phyloP scores from a whole-genome alignment of 2,113 vertebrate species.

The Xiphophorus maculatus region DNA sequence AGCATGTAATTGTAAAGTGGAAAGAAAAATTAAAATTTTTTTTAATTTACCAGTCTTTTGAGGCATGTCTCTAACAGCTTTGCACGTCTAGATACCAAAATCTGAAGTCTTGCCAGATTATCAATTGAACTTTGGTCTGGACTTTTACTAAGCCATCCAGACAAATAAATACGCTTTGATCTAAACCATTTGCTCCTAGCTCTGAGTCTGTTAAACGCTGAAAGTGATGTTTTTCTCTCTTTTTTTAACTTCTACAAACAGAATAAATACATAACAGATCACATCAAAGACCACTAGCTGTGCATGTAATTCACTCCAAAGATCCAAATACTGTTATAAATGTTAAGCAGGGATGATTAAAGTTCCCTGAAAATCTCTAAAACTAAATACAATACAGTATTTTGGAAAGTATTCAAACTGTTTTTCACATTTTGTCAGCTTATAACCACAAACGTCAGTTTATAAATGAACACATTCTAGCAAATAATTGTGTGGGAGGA shows the following conservation, averaged over 20 bases:
- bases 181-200: not conserved
- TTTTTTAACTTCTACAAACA: not conserved
- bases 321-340: not conserved
- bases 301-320: not conserved
- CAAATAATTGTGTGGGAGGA: not conserved
- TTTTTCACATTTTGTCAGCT: not conserved
- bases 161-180: not conserved
- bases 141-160: not conserved
- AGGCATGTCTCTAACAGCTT: too few species aligned
- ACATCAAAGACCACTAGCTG: not conserved
- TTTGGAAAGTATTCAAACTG: too few species aligned
- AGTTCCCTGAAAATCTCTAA: not conserved
- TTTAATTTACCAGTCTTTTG: too few species aligned
- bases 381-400: too few species aligned
- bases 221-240: not conserved
- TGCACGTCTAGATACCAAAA: too few species aligned
- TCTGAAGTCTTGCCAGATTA: not conserved
- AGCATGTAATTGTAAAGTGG: too few species aligned
- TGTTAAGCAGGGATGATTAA: not conserved
- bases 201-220: not conserved
- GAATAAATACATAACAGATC: not conserved
- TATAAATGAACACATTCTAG: too few species aligned
- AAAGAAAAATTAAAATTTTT: too few species aligned
- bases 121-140: not conserved
- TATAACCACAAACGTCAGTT: not conserved